Evolutionary conservation across 2,113 vertebrate genomes (phyloP).

Genomic region (Tenebrosternarchus preto): DNA sequence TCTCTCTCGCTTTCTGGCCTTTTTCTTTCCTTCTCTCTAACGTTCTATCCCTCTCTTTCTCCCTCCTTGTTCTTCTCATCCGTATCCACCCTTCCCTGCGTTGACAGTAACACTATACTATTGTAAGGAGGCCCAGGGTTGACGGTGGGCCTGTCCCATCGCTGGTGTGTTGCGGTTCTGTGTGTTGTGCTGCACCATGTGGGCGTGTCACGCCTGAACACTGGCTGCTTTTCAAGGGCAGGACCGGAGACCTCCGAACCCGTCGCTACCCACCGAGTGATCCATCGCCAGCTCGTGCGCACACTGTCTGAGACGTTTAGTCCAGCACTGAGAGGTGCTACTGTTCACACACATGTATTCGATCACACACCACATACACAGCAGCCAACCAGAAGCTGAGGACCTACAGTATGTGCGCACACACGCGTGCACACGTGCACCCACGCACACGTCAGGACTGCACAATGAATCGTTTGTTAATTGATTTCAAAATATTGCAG

Average conservation of each 20-base stretch:
- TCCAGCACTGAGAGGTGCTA: constrained; percentile 70
- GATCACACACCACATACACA: neutral
- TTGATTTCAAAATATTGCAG: too few species aligned
- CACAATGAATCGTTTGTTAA: too few species aligned
- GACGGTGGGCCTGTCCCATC: neutral
- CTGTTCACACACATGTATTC: constrained; percentile 57
- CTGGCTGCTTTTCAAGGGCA: constrained; percentile 76
- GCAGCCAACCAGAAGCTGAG: neutral
- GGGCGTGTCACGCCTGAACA: constrained; percentile 1
- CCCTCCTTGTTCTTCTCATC: neutral
- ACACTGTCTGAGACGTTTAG: constrained; percentile 78
- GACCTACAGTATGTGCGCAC: too few species aligned
- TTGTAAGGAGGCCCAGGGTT: neutral
- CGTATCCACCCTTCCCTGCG: neutral
- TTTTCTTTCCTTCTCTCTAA: neutral
- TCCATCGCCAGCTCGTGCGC: constrained; percentile 78
- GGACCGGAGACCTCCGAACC: constrained; percentile 73
- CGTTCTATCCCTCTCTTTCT: neutral
- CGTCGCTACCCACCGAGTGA: constrained; percentile 73
- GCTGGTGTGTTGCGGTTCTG: neutral
- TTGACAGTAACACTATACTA: neutral
- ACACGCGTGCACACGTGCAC: too few species aligned
- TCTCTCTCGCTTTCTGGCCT: too few species aligned
- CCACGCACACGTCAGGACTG: neutral
- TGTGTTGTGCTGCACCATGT: neutral